These are phyloP conservation scores for Condylura cristata DNA, from an alignment of 2,113 vertebrate genomes.

Conservation along the genomic window DNA sequence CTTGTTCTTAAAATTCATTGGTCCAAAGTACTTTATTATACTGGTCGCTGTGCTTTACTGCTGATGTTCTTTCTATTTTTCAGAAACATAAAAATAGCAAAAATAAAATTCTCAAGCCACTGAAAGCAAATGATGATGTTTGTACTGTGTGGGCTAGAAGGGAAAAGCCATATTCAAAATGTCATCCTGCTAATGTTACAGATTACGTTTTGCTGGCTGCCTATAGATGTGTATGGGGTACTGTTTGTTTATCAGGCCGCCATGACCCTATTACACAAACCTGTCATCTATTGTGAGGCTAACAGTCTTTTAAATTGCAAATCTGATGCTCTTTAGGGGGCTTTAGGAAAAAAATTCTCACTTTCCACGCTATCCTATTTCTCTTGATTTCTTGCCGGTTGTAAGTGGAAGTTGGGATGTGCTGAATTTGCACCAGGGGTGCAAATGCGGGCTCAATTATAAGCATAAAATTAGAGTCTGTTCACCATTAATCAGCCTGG, in stretches of 20 bases:
- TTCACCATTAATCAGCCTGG: slow-evolving; percentile 98
- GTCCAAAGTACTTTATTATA: slow-evolving; percentile 78
- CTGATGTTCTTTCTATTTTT: slow-evolving; percentile 77
- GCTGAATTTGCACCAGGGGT: slow-evolving; percentile 96
- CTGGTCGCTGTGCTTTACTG: slow-evolving; percentile 76
- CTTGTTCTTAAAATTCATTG: slow-evolving; percentile 82
- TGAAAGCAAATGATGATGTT: slow-evolving; percentile 81
- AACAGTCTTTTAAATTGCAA: slow-evolving; percentile 89
- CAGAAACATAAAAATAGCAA: slow-evolving; percentile 78
- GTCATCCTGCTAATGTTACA: slow-evolving; percentile 84
- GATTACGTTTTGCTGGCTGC: slow-evolving; percentile 81
- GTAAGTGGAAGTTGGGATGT: slow-evolving; percentile 90
- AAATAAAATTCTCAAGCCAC: slow-evolving; percentile 66
- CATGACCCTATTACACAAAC: slow-evolving; percentile 88
- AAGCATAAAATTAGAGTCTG: slow-evolving; percentile 96
- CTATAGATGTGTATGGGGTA: slow-evolving; percentile 81
- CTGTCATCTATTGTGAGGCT: slow-evolving; percentile 88
- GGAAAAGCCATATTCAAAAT: slow-evolving; percentile 85
- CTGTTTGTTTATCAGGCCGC: slow-evolving; percentile 88
- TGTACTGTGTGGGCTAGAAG: slow-evolving; percentile 61
- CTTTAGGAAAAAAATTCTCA: slow-evolving; percentile 78
- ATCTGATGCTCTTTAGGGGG: slow-evolving; percentile 88
- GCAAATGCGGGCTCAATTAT: slow-evolving; percentile 93
- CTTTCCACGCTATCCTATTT: slow-evolving; percentile 85
- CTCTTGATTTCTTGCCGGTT: slow-evolving; percentile 89